phyloP scores from a whole-genome alignment of 2,888 invertebrate genomes.

The Tholera decimalis region DNA sequence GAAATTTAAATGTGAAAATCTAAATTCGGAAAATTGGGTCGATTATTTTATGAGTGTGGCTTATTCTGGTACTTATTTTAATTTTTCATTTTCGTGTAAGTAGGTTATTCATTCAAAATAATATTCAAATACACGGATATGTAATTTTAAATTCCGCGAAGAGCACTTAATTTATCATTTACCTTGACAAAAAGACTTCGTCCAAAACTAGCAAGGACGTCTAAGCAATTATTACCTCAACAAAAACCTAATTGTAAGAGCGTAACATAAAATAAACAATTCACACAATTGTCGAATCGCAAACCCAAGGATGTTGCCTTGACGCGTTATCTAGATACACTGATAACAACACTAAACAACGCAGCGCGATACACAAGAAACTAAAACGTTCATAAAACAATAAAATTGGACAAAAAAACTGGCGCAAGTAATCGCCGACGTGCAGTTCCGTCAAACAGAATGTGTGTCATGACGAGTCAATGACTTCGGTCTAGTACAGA shows the following conservation, averaged over 20 bases:
- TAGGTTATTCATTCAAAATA: slow-evolving; percentile 1
- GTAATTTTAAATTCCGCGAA: not conserved
- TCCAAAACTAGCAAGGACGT: slow-evolving; percentile 36
- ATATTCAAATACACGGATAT: not conserved
- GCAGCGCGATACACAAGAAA: slow-evolving; percentile 63
- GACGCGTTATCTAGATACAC: slow-evolving; percentile 75
- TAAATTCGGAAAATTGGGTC: slow-evolving; percentile 39
- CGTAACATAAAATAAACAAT: slow-evolving; percentile 59
- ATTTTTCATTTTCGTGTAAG: not conserved
- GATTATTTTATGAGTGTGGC: not conserved
- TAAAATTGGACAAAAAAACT: slow-evolving; percentile 78
- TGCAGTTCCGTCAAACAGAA: slow-evolving; percentile 86
- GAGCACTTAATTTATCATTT: not conserved
- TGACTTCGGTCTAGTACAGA: slow-evolving; percentile 78
- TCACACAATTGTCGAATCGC: slow-evolving; percentile 68
- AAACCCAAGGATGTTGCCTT: slow-evolving; percentile 73
- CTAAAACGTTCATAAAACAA: slow-evolving; percentile 75
- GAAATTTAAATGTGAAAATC: slow-evolving; percentile 39
- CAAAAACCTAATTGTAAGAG: slow-evolving; percentile 55
- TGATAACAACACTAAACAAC: slow-evolving; percentile 72
- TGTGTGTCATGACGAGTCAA: slow-evolving; percentile 91
- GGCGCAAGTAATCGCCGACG: slow-evolving; percentile 76
- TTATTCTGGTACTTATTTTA: not conserved
- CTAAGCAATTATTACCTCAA: slow-evolving; percentile 50
- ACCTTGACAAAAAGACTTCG: slow-evolving; percentile 19